Percentiles rank a stretch among this genome's conserved stretches.
Evolutionary conservation across 2,113 vertebrate genomes (phyloP).

Genomic region (Zosterops lateralis): DNA sequence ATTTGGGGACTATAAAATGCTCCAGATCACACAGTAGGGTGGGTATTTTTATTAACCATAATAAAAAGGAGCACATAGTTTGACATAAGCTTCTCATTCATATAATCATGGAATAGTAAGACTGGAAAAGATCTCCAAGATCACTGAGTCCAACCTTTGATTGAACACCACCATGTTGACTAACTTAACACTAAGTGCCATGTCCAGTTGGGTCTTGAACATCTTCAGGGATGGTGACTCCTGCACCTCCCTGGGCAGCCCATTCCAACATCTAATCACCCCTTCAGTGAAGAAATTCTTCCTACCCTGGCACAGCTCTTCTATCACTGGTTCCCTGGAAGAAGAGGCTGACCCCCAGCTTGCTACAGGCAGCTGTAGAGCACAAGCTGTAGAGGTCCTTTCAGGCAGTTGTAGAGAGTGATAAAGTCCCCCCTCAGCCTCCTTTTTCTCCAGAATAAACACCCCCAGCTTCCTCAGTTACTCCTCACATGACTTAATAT

Average conservation of each 20-base stretch:
- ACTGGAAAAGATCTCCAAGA: neutral
- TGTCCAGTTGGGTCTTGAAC: neutral
- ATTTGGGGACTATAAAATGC: neutral
- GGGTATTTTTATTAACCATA: neutral
- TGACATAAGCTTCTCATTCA: neutral
- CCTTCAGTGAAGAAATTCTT: neutral
- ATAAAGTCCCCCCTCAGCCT: neutral
- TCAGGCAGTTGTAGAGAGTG: neutral
- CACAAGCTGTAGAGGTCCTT: neutral
- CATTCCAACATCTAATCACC: neutral
- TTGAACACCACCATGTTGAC: neutral
- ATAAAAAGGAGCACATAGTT: neutral
- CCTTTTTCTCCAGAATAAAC: neutral
- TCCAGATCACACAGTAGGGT: neutral
- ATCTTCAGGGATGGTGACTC: neutral
- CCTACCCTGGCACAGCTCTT: neutral
- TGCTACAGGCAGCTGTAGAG: neutral
- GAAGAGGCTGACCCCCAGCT: neutral
- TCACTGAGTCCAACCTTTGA: rapidly evolving
- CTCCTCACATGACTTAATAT: neutral
- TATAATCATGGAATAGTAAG: neutral
- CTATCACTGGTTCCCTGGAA: neutral
- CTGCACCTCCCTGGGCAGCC: neutral
- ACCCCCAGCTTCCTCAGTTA: neutral
- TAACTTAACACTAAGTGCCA: neutral